These are phyloP conservation scores for Eucidaris tribuloides DNA, from an alignment of 35 echinoderm and acorn worm genomes.

Conservation along the genomic window DNA sequence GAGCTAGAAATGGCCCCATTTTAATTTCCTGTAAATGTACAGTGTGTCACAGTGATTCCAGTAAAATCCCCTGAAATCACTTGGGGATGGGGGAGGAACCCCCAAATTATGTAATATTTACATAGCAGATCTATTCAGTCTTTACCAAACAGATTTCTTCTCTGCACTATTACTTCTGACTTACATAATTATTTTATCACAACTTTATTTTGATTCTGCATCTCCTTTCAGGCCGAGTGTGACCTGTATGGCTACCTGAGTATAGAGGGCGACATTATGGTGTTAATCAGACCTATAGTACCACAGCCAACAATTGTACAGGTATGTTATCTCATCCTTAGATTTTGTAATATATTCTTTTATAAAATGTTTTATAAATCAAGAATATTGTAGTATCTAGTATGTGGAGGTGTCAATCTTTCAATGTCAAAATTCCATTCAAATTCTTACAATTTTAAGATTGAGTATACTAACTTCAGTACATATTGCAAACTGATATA, in stretches of 20 bases:
- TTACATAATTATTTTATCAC: too few relatives aligned
- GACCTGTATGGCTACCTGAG: constrained; percentile 90
- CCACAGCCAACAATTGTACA: constrained; percentile 57
- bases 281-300: constrained; percentile 64
- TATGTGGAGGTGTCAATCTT: neutral
- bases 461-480: neutral
- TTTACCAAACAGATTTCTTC: too few relatives aligned
- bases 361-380: neutral
- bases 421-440: neutral
- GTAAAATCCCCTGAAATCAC: too few relatives aligned
- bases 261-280: constrained; percentile 91
- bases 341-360: neutral
- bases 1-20: too few relatives aligned
- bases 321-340: constrained; percentile 38
- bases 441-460: neutral
- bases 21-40: too few relatives aligned
- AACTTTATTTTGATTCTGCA: neutral
- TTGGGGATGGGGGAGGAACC: too few relatives aligned
- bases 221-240: constrained; percentile 79
- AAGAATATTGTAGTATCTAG: neutral
- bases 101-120: too few relatives aligned
- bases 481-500: neutral
- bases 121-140: too few relatives aligned
- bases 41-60: too few relatives aligned
- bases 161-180: too few relatives aligned